Conservation (phyloP, 2,113 vertebrate genomes). For the Maccullochella peelii region DNA sequence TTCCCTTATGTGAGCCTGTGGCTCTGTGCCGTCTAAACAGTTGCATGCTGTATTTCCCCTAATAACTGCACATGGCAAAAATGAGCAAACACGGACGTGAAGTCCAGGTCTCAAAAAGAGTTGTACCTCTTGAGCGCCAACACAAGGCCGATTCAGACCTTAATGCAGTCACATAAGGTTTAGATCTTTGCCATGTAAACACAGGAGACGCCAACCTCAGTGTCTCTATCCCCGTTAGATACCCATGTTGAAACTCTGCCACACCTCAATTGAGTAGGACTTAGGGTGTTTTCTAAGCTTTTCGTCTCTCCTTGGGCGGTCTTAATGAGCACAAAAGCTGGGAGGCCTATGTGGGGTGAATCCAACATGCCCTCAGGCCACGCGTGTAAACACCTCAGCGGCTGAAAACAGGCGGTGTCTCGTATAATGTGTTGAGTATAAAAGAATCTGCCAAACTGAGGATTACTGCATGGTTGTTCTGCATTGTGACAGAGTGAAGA, state of each 20-base stretch:
- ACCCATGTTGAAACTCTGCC: slow-evolving; percentile 1
- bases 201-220: neutral
- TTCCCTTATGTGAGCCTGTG: neutral
- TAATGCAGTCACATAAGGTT: neutral
- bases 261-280: slow-evolving; percentile 34
- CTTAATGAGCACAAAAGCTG: slow-evolving; percentile 46
- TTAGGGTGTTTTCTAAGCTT: slow-evolving; percentile 22
- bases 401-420: slow-evolving; percentile 25
- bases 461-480: slow-evolving; percentile 2
- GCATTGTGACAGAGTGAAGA: slow-evolving; percentile 3
- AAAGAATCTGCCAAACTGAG: slow-evolving; percentile 30
- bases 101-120: neutral
- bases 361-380: slow-evolving; percentile 49
- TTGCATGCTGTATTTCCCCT: neutral
- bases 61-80: neutral
- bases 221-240: neutral
- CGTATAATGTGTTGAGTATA: neutral
- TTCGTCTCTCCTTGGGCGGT: slow-evolving; percentile 28
- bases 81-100: neutral
- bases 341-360: slow-evolving; percentile 23
- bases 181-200: neutral
- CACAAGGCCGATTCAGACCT: neutral
- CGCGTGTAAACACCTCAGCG: slow-evolving; percentile 26
- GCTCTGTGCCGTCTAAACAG: neutral
- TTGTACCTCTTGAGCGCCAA: too few species aligned